These are phyloP conservation scores for Mesopsocus fuscifrons DNA, from an alignment of 2,888 invertebrate genomes.

Conservation along the genomic window DNA sequence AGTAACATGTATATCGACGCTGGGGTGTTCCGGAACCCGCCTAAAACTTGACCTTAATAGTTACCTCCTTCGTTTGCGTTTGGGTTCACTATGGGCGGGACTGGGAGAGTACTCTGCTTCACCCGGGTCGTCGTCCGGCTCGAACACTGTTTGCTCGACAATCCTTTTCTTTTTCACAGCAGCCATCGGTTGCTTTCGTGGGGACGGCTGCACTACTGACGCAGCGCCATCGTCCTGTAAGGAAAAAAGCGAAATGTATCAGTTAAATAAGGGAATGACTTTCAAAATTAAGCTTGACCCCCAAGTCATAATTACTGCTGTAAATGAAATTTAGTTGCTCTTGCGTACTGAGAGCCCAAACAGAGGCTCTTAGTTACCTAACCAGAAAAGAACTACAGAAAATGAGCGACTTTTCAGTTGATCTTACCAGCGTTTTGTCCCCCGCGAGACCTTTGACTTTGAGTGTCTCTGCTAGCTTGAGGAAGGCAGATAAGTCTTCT, in stretches of 20 bases:
- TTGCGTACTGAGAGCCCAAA: too few relatives aligned
- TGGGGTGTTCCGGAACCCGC: too few relatives aligned
- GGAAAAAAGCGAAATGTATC: too few relatives aligned
- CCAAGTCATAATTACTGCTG: too few relatives aligned
- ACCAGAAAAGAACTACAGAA: too few relatives aligned
- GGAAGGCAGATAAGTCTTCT: constrained; percentile 20
- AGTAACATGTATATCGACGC: too few relatives aligned
- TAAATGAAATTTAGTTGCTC: too few relatives aligned
- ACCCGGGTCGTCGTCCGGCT: constrained; percentile 6
- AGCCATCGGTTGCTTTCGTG: neutral
- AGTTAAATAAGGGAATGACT: too few relatives aligned
- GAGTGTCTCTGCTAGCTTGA: constrained; percentile 21
- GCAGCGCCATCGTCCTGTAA: constrained; percentile 1
- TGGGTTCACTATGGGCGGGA: neutral
- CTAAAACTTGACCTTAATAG: too few relatives aligned
- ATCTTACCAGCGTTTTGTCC: constrained; percentile 16
- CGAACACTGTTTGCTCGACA: constrained; percentile 2
- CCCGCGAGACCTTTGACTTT: constrained; percentile 22
- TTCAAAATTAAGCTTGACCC: too few relatives aligned
- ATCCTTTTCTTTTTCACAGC: constrained; percentile 2
- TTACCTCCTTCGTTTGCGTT: constrained; percentile 6
- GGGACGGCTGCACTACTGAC: constrained; percentile 1
- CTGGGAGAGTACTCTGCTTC: neutral
- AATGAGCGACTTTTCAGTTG: too few relatives aligned
- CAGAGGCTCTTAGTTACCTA: too few relatives aligned